Percentiles rank a stretch among this genome's conserved stretches.
Conservation (phyloP, 2,888 invertebrate genomes). For the Caenorhabditis sp. region DNA sequence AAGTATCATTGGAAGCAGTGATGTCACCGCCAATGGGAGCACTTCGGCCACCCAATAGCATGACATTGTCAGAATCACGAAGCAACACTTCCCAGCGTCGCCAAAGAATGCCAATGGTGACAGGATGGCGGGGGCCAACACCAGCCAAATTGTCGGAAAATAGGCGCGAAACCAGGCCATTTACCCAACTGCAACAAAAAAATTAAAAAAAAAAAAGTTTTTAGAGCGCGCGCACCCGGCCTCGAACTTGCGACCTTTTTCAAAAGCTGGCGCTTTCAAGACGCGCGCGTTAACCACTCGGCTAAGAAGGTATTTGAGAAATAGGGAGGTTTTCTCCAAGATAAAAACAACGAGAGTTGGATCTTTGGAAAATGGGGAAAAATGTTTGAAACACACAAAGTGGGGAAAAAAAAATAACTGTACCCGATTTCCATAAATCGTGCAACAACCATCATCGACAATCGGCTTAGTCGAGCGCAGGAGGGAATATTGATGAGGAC, state of each 20-base stretch:
- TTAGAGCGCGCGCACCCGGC: too few species aligned
- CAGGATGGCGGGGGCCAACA: slow-evolving; percentile 49
- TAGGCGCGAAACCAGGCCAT: slow-evolving; percentile 28
- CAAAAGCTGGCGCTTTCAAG: too few species aligned
- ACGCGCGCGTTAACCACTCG: too few species aligned
- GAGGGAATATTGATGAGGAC: neutral
- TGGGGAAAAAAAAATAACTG: neutral
- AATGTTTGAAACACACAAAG: neutral
- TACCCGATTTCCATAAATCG: neutral
- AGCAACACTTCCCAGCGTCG: slow-evolving; percentile 50
- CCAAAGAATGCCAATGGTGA: slow-evolving; percentile 42
- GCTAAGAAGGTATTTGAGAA: neutral
- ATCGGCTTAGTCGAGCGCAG: neutral
- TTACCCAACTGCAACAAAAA: neutral
- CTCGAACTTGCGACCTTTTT: too few species aligned
- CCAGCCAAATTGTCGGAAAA: slow-evolving; percentile 47
- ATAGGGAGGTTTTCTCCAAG: too few species aligned
- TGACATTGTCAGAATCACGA: slow-evolving; percentile 55
- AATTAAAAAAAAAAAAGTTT: too few species aligned
- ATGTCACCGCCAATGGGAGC: slow-evolving; percentile 59
- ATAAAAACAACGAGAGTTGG: too few species aligned
- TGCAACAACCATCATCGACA: neutral
- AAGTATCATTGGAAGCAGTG: slow-evolving; percentile 57
- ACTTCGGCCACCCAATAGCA: slow-evolving; percentile 61
- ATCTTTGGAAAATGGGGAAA: neutral